Percentiles rank a stretch among this genome's conserved stretches.
These are phyloP conservation scores for Belgica antarctica DNA, from an alignment of 2,888 invertebrate species.

Conservation along the genomic window DNA sequence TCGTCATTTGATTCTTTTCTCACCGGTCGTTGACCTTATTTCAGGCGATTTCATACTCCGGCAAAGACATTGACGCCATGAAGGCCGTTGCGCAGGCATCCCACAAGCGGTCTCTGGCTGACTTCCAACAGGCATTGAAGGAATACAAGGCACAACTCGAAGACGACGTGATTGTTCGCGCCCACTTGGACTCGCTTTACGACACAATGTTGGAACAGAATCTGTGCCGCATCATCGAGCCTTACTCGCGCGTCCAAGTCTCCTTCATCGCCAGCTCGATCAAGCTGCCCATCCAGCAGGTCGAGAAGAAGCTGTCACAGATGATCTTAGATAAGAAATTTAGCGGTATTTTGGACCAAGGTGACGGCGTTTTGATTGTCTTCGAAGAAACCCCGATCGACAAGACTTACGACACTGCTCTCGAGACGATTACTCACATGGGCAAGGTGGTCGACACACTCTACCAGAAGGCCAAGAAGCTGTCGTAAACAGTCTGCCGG, in stretches of 20 bases:
- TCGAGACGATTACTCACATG: conserved; percentile 98
- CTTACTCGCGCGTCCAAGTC: conserved; percentile 94
- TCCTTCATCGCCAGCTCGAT: conserved; percentile 89
- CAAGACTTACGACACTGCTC: conserved; percentile 94
- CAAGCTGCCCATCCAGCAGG: conserved; percentile 82
- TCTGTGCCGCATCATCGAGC: conserved; percentile 96
- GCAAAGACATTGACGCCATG: conserved; percentile 96
- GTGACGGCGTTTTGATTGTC: conserved; percentile 94
- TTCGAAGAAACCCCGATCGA: conserved; percentile 94
- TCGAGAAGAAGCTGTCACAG: conserved; percentile 98
- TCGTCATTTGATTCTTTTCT: neutral
- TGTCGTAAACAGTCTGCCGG: conserved; percentile 66
- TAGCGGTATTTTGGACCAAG: conserved; percentile 96
- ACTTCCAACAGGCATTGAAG: conserved; percentile 88
- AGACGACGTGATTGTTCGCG: conserved; percentile 94
- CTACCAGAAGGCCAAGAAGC: conserved; percentile 98
- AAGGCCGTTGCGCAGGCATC: conserved; percentile 94
- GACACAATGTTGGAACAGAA: conserved; percentile 99
- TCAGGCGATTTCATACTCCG: conserved; percentile 90
- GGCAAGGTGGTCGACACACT: conserved; percentile 99
- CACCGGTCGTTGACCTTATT: too few relatives aligned
- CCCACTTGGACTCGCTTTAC: conserved; percentile 94
- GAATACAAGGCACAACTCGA: conserved; percentile 85
- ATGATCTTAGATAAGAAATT: conserved; percentile 99
- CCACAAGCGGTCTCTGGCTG: conserved; percentile 92